Evolutionary conservation across 2,797 vertebrate species (phyloP).

Genomic region (Chromis chromis): DNA sequence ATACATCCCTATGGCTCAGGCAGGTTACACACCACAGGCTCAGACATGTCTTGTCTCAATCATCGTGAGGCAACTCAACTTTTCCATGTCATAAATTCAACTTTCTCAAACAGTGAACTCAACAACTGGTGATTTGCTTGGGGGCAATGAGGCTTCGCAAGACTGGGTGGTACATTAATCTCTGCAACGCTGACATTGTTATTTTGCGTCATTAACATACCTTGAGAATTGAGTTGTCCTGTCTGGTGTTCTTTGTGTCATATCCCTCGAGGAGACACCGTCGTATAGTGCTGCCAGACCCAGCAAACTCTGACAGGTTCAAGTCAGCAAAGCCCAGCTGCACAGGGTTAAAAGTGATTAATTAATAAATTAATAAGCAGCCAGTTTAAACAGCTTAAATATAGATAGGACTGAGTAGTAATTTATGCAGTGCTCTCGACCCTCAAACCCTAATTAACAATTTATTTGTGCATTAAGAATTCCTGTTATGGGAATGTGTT

Average conservation of each 20-base stretch:
- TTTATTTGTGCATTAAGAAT: slow-evolving; percentile 3
- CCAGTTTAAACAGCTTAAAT: background rate
- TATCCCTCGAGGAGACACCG: slow-evolving; percentile 97
- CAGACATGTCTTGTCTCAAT: slow-evolving; percentile 38
- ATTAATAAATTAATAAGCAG: background rate
- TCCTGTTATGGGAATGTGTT: background rate
- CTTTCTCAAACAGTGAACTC: background rate
- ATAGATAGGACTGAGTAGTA: background rate
- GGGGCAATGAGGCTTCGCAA: background rate
- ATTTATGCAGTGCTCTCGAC: background rate
- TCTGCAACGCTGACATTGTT: background rate
- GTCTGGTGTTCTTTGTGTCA: slow-evolving; percentile 96
- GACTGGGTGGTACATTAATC: too few species aligned
- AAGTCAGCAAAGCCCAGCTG: slow-evolving; percentile 98
- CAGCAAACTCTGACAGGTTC: slow-evolving; percentile 97
- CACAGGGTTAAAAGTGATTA: slow-evolving; percentile 19
- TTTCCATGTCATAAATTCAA: slow-evolving; percentile 29
- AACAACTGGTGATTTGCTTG: background rate
- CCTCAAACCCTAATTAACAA: background rate
- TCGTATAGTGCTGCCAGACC: slow-evolving; percentile 92
- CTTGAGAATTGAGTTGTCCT: slow-evolving; percentile 99
- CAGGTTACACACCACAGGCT: slow-evolving; percentile 32
- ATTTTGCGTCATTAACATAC: slow-evolving; percentile 71
- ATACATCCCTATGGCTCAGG: slow-evolving; percentile 24
- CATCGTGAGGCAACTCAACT: background rate